Evolutionary conservation across 2,113 vertebrate species (phyloP).

Genomic region (Chamaetylas fuelleborni): DNA sequence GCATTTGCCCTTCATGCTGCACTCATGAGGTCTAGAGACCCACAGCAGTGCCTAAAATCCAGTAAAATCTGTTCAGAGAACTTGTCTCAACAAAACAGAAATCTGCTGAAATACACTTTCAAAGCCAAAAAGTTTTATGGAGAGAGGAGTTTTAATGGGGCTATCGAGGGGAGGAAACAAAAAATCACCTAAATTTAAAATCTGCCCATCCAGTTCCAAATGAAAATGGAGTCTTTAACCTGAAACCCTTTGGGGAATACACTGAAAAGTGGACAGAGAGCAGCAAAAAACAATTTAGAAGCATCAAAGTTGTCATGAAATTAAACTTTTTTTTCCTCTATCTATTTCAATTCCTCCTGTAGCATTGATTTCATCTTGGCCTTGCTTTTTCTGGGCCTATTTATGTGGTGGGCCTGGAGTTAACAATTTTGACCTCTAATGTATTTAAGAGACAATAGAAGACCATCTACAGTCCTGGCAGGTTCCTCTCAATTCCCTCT

Average conservation of each 20-base stretch:
- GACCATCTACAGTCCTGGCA: not conserved
- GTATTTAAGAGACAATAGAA: not conserved
- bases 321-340: not conserved
- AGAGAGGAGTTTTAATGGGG: not conserved
- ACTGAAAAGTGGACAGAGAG: not conserved
- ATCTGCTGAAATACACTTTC: not conserved
- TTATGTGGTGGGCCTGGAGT: not conserved
- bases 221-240: not conserved
- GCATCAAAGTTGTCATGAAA: not conserved
- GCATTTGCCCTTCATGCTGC: not conserved
- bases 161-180: not conserved
- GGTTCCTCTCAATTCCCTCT: not conserved
- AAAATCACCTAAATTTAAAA: not conserved
- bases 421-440: not conserved
- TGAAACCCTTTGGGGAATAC: not conserved
- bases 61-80: not conserved
- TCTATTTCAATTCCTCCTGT: not conserved
- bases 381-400: not conserved
- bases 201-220: not conserved
- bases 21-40: not conserved
- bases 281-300: not conserved
- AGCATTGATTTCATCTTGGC: not conserved
- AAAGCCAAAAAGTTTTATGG: not conserved
- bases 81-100: not conserved
- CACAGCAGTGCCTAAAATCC: not conserved